Evolutionary conservation across 2,797 vertebrate genomes (phyloP), one percentile per base, ranked within the genome.

Genomic region (Chanos chanos): DNA sequence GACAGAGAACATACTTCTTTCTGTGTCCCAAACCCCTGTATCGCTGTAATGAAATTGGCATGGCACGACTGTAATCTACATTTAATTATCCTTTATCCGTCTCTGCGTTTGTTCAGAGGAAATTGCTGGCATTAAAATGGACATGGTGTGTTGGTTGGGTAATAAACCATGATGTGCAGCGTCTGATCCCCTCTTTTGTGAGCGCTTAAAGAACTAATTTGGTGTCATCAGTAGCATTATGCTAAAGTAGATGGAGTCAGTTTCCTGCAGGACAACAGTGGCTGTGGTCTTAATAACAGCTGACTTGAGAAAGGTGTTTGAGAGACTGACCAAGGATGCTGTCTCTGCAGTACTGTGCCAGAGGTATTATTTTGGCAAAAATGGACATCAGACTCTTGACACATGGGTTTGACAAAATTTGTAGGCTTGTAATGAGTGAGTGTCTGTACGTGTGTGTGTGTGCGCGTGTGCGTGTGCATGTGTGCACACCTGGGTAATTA

Each of bases 11-110:
- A 45, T 21, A 13, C 41, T 36, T 8, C 39, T 18, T 7, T 22
- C 12, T 31, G 8, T 9, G 7, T 24, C 10, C 40, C 2, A n/a
- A n/a, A 15, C 19, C 18, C 54, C 10, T 27, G 10, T 36, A 24
- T 60, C 30, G 27, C 40, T 53, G 37, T 39, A 48, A 24, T 36
- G 22, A 30, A 51, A 27, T 53, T 16, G 28, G 21, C 15, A 31
- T 25, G 60, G 40, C 33, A 28, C 28, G 12, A 7, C 19, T 61
- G 21, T 54, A 68, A 62, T 64, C 43, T 59, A 41, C 36, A 41
- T 57, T 51, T 15, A 62, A 34, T 52, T 47, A 49, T 10, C 3
- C 10, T 21, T 53, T 59, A 39, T 50, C 47, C 62, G 33, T 19
- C 7, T 8, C 22, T 24, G 15, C 16, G 27, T 34, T 67, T 61